Evolutionary conservation across 2,888 invertebrate genomes (phyloP).

Genomic region (Tridacna gigas): DNA sequence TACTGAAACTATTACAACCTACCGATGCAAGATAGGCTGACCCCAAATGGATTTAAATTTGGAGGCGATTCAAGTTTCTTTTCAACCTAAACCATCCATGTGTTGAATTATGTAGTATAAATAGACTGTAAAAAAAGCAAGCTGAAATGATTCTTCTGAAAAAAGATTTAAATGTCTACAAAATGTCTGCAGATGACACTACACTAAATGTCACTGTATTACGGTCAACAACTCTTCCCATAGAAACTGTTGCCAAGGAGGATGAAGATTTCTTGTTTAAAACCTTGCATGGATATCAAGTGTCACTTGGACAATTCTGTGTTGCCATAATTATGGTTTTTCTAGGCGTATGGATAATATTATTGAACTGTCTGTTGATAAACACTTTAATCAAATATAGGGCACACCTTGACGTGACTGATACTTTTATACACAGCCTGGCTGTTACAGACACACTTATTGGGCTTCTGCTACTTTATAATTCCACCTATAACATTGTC

Average conservation of each 20-base stretch:
- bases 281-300: constrained; percentile 65
- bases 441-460: constrained; percentile 68
- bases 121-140: neutral
- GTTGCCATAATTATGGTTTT: constrained; percentile 49
- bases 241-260: neutral
- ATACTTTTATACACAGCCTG: constrained; percentile 67
- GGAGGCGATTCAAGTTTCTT: neutral
- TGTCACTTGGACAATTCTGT: constrained; percentile 55
- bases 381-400: constrained; percentile 56
- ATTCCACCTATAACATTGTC: constrained; percentile 68
- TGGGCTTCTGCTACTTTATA: constrained; percentile 72
- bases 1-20: neutral
- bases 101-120: neutral
- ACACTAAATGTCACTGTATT: constrained; percentile 5
- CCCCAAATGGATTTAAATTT: neutral
- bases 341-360: constrained; percentile 64
- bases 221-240: neutral
- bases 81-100: neutral
- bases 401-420: constrained; percentile 61
- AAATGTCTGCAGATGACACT: constrained; percentile 6
- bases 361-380: constrained; percentile 65
- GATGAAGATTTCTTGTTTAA: constrained; percentile 44
- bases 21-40: too few species aligned
- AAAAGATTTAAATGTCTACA: neutral
- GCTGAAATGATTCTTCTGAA: neutral